phyloP scores from a whole-genome alignment of 64 coral and sea anemone species.

The Exaiptasia diaphana region DNA sequence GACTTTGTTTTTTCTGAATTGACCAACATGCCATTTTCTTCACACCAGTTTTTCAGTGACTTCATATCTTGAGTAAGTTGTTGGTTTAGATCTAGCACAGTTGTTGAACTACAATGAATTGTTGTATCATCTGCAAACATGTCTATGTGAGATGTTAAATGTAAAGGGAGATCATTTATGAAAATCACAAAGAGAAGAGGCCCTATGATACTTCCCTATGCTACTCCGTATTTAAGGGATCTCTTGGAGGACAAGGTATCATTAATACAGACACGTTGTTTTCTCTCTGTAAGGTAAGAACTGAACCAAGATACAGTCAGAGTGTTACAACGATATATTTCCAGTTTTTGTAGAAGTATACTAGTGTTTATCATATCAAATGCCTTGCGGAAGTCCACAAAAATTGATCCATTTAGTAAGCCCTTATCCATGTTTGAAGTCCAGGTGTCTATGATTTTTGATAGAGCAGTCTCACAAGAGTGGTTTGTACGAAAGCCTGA shows the following conservation, averaged over 20 bases:
- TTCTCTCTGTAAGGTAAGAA: neutral
- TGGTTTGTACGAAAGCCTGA: neutral
- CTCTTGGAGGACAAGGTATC: neutral
- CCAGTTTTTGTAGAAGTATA: neutral
- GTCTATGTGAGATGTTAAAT: neutral
- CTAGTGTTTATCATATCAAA: slow-evolving; percentile 9
- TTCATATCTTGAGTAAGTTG: neutral
- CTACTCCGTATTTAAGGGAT: neutral
- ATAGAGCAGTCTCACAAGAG: neutral
- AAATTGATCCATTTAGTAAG: neutral
- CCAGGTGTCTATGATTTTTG: neutral
- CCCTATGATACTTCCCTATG: slow-evolving; percentile 11
- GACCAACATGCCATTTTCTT: neutral
- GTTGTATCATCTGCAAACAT: slow-evolving; percentile 31
- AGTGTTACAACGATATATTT: neutral
- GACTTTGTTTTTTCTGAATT: slow-evolving; percentile 9
- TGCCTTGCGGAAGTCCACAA: neutral
- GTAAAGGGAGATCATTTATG: neutral
- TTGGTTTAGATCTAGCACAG: neutral
- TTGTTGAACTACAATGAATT: neutral
- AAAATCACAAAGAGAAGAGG: slow-evolving; percentile 12
- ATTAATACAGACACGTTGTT: neutral
- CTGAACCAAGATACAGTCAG: neutral
- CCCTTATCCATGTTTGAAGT: neutral
- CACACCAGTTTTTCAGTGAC: neutral